Base-by-base conservation (phyloP, 1,140 invertebrate genomes). In the Formica selysi region DNA sequence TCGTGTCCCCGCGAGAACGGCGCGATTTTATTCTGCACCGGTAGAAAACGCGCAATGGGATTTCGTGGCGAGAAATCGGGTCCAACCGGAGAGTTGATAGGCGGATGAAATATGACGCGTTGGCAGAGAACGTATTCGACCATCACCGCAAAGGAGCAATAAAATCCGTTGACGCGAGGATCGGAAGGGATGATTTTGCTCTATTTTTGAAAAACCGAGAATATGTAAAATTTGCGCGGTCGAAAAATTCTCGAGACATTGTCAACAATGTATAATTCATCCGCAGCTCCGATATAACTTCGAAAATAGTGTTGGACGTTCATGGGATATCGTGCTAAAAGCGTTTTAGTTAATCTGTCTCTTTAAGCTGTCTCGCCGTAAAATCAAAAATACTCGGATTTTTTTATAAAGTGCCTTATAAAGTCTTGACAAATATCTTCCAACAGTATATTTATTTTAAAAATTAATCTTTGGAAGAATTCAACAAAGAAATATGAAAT, bases 61-160 rank as follows among this genome's bases (percentile, higher is more conserved):
- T 90, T 74, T 81, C 51, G 78, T 22, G 59, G n/a, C 79, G 61
- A 76, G 71, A 68, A 80, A 87, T 81, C 80, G 62, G 41, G 64
- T 85, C 22, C 61, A n/a, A 70, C 71, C 48, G 22, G 57, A 16
- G 38, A 32, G 64, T 80, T 88, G 89, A 90, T 90, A 88, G 86
- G 65, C 76, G 86, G 48, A 73, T 90, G 89, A 90, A 90, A 90
- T 90, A 90, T 88, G 86, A 88, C 62, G 48, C 67, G 44, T 29
- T 11, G 65, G 22, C 7, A 38, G 32, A 71, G 68, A 74, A 61
- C 68, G 6, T 62, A 76, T 29, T 41, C 74, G 83, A 22, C 29
- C 62, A 85, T 65, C 78, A 59, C 59, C 86, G 38, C 86, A 36
- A 70, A 90, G 73, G 61, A 83, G 81, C 89, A 86, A 90, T 90